Base-by-base conservation (phyloP, 2,113 vertebrate species). In the Rhegmatorhina hoffmannsi region DNA sequence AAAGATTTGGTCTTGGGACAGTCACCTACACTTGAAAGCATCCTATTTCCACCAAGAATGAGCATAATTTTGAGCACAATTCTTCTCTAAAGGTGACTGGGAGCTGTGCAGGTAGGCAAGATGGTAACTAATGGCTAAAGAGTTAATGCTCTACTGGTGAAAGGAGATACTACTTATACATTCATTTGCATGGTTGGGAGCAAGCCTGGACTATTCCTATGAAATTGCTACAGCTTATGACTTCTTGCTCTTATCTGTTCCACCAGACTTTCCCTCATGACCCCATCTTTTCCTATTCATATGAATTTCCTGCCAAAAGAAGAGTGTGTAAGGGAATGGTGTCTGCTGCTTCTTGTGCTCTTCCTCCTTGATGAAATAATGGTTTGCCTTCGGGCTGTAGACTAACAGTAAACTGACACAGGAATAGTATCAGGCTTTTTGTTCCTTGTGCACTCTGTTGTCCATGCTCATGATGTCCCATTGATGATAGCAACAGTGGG, bases 141-240 rank as follows among this genome's bases (percentile, higher is more conserved):
- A 80, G 72, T 94, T 93, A 94, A 93, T 59, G 38, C 52, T 92
- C 81, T 92, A 26, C 43, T 50, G 63, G 64, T 25, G 47, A 69
- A 88, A 87, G 47, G 24, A 86, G 68, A n/a, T 56, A 34, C 19
- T 88, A 28, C 67, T 93, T 56, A 26, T 14, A 16, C n/a, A 64
- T 55, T 81, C 63, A 95, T 95, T 88, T 96, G 82, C 88, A 78
- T 93, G 79, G 64, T 26, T 86, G 25, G 88, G 76, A 96, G 68
- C 29, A 81, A 90, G 90, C 52, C 64, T 94, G 60, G 44, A 29
- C 90, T 80, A 67, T 93, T 95, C 1, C 0, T 88, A 59, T 59
- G 75, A 91, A 95, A 93, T 97, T 95, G 83, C 82, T 92, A 63
- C 73, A 67, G 78, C 79, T 95, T 96, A 92, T 84, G 92, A 95